Percentiles rank a stretch among this genome's conserved stretches.
Conservation (phyloP, 2,888 invertebrate species). For the Acanthopleura granulata region DNA sequence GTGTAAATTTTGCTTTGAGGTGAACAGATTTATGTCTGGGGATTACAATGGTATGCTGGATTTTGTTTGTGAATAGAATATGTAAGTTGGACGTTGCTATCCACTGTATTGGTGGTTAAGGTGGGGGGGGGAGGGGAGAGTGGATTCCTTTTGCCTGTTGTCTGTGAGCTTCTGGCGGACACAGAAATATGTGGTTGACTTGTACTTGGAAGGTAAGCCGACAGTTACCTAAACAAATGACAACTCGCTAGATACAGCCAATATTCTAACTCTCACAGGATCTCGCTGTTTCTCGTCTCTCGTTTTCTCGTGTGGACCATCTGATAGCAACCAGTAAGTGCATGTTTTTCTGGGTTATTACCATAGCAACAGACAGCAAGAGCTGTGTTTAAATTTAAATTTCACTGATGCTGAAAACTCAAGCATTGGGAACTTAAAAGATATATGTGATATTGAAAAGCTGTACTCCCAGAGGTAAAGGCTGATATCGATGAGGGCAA, state of each 20-base stretch:
- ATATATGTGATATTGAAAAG: no score
- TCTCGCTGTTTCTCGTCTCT: neutral
- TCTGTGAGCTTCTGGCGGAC: neutral
- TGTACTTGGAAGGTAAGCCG: no score
- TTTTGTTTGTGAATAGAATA: neutral
- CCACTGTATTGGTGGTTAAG: neutral
- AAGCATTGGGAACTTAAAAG: no score
- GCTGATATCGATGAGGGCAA: no score
- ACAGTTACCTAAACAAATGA: no score
- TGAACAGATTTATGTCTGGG: no score
- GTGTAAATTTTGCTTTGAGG: no score
- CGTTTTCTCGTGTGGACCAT: neutral
- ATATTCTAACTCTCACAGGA: neutral
- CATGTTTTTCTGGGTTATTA: neutral
- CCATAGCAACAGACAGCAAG: neutral
- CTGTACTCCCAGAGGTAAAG: no score
- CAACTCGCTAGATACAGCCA: neutral
- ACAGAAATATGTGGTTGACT: neutral
- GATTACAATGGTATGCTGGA: no score
- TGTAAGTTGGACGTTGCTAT: neutral
- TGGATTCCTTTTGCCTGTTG: neutral
- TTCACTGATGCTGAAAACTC: no score
- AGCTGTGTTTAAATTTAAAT: no score
- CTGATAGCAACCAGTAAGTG: constrained; percentile 1
- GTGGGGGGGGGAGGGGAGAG: no score